Evolutionary conservation across 2,113 vertebrate species (phyloP).

Genomic region (Bagarius yarrelli): DNA sequence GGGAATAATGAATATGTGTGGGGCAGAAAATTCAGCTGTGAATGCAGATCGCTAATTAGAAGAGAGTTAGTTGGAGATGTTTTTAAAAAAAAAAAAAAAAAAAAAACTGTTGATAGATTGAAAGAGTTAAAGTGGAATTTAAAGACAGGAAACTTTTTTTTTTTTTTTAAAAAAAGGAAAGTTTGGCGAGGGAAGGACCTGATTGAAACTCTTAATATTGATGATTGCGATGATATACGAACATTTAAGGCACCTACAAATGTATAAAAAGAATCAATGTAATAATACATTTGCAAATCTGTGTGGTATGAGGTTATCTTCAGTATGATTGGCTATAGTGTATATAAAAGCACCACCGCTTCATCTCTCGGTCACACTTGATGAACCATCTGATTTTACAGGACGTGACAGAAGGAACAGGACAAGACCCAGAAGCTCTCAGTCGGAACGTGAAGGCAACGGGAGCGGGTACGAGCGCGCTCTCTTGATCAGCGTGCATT

Average conservation of each 20-base stretch:
- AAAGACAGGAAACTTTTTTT: background rate
- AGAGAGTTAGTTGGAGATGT: background rate
- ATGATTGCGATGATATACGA: background rate
- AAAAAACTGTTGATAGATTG: no score
- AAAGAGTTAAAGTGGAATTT: no score
- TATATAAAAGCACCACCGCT: constrained; percentile 31
- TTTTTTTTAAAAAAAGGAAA: background rate
- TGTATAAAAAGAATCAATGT: background rate
- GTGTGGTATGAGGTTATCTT: background rate
- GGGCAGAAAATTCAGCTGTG: background rate
- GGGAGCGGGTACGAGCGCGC: constrained; percentile 6
- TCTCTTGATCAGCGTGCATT: constrained; percentile 56
- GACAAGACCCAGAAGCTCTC: constrained; percentile 72
- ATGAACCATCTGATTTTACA: constrained; percentile 62
- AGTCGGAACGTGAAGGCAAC: constrained; percentile 36
- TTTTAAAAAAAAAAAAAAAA: no score
- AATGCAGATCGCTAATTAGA: background rate
- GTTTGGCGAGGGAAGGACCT: background rate
- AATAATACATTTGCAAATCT: background rate
- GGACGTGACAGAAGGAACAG: constrained; percentile 69
- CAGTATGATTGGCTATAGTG: background rate
- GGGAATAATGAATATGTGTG: background rate
- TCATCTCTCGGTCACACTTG: constrained; percentile 58
- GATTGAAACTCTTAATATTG: no score
- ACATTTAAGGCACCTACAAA: background rate